A percentile compares a stretch with the other conserved stretches of the same genome.
Conservation (phyloP, 1,140 invertebrate species). For the Papilio polyxenes region DNA sequence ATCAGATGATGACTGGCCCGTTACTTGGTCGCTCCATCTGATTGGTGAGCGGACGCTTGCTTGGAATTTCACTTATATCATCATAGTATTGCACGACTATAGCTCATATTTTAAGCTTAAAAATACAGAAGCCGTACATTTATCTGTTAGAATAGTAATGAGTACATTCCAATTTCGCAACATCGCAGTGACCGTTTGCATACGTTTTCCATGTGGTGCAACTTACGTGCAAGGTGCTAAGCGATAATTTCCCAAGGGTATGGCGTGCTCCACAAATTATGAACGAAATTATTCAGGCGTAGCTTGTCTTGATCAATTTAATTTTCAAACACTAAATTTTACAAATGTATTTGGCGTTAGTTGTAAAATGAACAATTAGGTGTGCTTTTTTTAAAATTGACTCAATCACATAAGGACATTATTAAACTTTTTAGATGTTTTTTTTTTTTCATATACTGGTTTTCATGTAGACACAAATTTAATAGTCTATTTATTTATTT, state of each 20-base stretch:
- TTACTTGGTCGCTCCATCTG: no score
- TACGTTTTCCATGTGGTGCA: slow-evolving; percentile 4
- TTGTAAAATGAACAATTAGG: neutral
- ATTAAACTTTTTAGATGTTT: no score
- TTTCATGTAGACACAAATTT: no score
- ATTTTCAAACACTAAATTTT: slow-evolving; percentile 28
- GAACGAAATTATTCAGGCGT: slow-evolving; percentile 23
- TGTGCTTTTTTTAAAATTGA: neutral
- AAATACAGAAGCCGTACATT: neutral
- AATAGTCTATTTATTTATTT: no score
- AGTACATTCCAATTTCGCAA: slow-evolving; percentile 21
- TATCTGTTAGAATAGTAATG: slow-evolving; percentile 12
- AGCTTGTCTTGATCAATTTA: slow-evolving; percentile 22
- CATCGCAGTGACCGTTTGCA: slow-evolving; percentile 21
- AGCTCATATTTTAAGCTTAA: neutral
- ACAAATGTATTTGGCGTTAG: neutral
- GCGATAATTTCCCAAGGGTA: slow-evolving; percentile 29
- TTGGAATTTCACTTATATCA: neutral
- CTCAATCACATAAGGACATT: no score
- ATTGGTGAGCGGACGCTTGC: neutral
- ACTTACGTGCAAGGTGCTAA: slow-evolving; percentile 36
- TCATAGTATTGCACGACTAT: neutral
- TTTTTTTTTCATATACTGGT: no score
- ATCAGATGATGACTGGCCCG: no score
- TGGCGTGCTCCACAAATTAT: slow-evolving; percentile 30